Evolutionary conservation across 2,797 vertebrate species (phyloP), one percentile per base, ranked within the genome.

Genomic region (Lagocephalus sceleratus): DNA sequence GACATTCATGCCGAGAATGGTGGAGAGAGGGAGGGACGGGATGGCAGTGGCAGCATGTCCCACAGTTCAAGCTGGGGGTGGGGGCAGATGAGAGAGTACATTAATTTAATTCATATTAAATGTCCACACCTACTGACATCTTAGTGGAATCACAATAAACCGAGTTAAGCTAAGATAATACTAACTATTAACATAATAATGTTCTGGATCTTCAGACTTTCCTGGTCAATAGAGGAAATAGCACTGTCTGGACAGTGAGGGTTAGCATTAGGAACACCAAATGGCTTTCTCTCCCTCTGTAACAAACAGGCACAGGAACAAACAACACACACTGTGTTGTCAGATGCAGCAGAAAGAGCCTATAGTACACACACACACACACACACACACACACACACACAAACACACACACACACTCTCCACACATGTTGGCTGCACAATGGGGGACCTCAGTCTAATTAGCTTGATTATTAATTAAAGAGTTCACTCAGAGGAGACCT

Each of bases 391-490:
- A 7, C 42, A 48, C 58, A 46, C 58, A 64, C 57, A 42, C 47
- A 45, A 47, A 38, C 49, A 51, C 58, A 47, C 48, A 32, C 35
- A 23, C 35, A 26, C 56, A 48, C 23, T 23, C 50, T 20, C 25
- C 32, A 21, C 66, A 71, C 66, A 68, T 64, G 61, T 53, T 16
- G 12, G 47, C 54, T 45, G 64, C 80, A 83, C 87, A 75, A 73
- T 69, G 61, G 81, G 85, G 85, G 69, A 71, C 69, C 84, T 72
- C 79, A 78, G 87, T 87, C 84, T 84, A 89, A 89, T 88, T 87
- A 89, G 81, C 85, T 76, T 83, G 85, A 87, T 87, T 90, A 89
- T 87, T 89, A 89, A 87, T 89, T 89, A 88, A 88, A 82, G 76
- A 54, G 74, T 77, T 76, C 66, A 67, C 82, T 84, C 73, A 78